A percentile compares a stretch with the other conserved stretches of the same genome.
Conservation (phyloP, 2,113 vertebrate species). For the Peromyscus polionotus region DNA sequence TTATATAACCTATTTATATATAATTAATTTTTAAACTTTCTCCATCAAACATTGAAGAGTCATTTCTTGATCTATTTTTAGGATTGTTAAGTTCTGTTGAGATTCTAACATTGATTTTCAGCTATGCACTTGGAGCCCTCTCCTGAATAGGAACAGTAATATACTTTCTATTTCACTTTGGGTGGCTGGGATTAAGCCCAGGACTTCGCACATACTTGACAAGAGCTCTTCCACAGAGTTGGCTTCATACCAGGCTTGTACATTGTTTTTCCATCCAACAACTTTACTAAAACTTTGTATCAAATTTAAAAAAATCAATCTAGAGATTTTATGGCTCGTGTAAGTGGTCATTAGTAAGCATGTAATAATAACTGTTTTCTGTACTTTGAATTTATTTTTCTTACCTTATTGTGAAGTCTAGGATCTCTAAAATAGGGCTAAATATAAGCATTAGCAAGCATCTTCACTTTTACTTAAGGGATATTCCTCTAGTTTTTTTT, state of each 20-base stretch:
- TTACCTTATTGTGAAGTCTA: background rate
- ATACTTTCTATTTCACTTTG: background rate
- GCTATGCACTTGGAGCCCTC: background rate
- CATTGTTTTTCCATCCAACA: background rate
- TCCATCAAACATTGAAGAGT: background rate
- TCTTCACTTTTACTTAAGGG: background rate
- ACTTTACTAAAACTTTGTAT: background rate
- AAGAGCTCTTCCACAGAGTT: too few relatives aligned
- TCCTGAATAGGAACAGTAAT: background rate
- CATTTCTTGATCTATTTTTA: background rate
- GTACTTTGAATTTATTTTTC: background rate
- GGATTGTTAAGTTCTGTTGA: background rate
- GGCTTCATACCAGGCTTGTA: background rate
- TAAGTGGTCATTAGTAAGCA: background rate
- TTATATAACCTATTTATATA: background rate
- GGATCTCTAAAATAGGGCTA: background rate
- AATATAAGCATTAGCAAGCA: background rate
- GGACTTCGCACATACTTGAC: background rate
- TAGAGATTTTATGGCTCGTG: background rate
- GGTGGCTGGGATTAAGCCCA: background rate
- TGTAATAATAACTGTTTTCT: background rate
- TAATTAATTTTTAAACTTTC: background rate
- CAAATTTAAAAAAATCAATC: background rate
- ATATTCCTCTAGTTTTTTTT: background rate
- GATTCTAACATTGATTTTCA: background rate